Base-by-base conservation (phyloP, 2,113 vertebrate genomes). In the Saimiri boliviensis region DNA sequence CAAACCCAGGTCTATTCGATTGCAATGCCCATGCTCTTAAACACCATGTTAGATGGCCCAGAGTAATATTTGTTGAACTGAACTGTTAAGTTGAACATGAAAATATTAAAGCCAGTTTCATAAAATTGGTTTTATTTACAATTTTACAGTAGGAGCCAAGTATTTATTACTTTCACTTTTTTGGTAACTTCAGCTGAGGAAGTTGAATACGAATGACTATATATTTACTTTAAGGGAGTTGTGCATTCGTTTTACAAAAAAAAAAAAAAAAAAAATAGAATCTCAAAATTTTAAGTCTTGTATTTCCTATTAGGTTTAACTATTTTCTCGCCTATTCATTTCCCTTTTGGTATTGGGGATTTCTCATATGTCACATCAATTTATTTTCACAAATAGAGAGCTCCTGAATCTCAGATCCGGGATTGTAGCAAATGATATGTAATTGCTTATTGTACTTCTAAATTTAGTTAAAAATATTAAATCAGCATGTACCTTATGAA, bases 31-130 rank as follows among this genome's bases (percentile, higher is more conserved):
- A 87, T 74, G 56, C 7, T 89, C 20, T 96, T 74, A 87, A 93
- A 52, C 60, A 94, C 9, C 1, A 52, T 52, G 35, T 56, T 52
- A 94, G 37, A 93, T 40, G 89, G 25, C 70, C 45, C 66, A 89
- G 58, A 74, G 45, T 89, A 93, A 94, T 74, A 21, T 96, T 83
- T 92, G 23, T 71, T 92, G 49, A 80, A 60, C 1, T 96, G 23
- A 89, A 86, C n/a, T 60, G 21, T 58, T 84, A 88, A 93, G 42
- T 0, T 86, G 14, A 91, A 58, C 16, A 74, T 35, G 1, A 37
- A 42, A 81, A 86, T 77, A 16, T n/a, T 70, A 58, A 84, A 93
- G 56, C 21, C n/a, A 74, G 11, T 93, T 93, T 73, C 37, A 80
- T 84, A 20, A 86, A 79, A 86, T 60, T 27, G 7, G 12, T 96